Evolutionary conservation across 2,797 vertebrate genomes (phyloP).

Genomic region (Cottoperca gobio): DNA sequence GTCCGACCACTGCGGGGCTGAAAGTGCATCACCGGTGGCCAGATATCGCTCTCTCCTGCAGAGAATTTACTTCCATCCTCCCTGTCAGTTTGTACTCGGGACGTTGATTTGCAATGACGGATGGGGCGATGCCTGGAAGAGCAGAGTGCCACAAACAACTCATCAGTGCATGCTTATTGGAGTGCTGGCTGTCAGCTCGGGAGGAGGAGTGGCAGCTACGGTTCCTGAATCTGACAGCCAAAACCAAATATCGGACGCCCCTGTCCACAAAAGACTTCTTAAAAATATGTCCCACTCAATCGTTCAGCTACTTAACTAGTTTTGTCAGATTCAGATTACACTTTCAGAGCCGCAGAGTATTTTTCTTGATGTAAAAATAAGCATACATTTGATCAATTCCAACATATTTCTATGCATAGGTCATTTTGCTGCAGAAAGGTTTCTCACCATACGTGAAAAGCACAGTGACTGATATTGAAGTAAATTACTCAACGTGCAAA

Average conservation of each 20-base stretch:
- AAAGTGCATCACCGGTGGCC: slow-evolving; percentile 14
- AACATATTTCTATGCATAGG: neutral
- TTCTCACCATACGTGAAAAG: neutral
- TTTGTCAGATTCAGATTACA: slow-evolving; percentile 16
- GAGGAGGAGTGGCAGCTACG: slow-evolving; percentile 47
- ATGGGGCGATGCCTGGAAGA: slow-evolving; percentile 53
- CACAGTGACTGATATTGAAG: slow-evolving; percentile 17
- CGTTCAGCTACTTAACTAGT: neutral
- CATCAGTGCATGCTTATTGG: slow-evolving; percentile 59
- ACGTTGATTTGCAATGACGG: slow-evolving; percentile 60
- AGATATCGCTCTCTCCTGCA: slow-evolving; percentile 6
- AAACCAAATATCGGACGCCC: slow-evolving; percentile 39
- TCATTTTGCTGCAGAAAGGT: neutral
- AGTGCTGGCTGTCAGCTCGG: slow-evolving; percentile 41
- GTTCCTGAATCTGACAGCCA: slow-evolving; percentile 55
- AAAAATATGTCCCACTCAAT: slow-evolving; percentile 22
- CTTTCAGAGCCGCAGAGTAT: neutral
- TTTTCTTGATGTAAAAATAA: slow-evolving; percentile 7
- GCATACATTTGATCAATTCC: neutral
- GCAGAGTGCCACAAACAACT: slow-evolving; percentile 53
- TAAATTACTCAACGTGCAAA: neutral
- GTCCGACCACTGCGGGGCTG: neutral
- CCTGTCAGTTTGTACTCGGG: slow-evolving; percentile 42
- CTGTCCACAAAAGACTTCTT: slow-evolving; percentile 34
- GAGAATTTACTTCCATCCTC: slow-evolving; percentile 35